Evolutionary conservation across 2,797 vertebrate species (phyloP), one percentile per base, ranked within the genome.

Genomic region (Vultur gryphus): DNA sequence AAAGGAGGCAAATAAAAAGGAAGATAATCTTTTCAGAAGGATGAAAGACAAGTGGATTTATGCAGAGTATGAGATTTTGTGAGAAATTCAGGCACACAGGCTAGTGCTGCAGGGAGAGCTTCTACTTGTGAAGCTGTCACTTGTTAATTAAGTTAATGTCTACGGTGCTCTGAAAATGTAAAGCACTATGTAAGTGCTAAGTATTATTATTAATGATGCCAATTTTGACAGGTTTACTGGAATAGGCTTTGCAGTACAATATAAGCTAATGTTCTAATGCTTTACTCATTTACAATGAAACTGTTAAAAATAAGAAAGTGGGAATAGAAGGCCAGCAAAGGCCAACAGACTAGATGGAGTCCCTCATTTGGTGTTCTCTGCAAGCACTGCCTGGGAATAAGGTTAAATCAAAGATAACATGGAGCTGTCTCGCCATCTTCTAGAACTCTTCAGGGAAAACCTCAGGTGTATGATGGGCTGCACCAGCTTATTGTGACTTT

Each of bases 111-210:
- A 88, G 90, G 77, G 75, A 96, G 67, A 88, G 84, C 69, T 83
- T 62, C 90, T 94, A 88, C 95, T 96, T 95, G 92, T 96, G 92
- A 89, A 95, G 93, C 93, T 97, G 97, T 97, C 94, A 93, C 95
- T 97, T 96, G 80, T 95, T 97, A 97, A 97, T 97, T 97, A 96
- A 97, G 93, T 84, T 95, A 96, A 96, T 71, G 81, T 95, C 95
- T 87, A 41, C 0, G 3, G 70, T 91, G 64, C 79, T 97, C 90
- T 92, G 95, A 81, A 95, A 96, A 90, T 73, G 84, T 90, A 96
- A 95, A 97, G 92, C 75, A 41, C 70, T 93, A 35, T 84, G 62
- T 81, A 96, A 96, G 94, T 94, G 93, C 93, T 96, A 97, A 97
- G 90, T 84, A 96, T 97, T 94, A 95, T 94, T 95, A 96, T 88